Evolutionary conservation across 37 sponge, comb jelly and placozoan genomes (phyloP).

Genomic region (Amphimedon queenslandica): DNA sequence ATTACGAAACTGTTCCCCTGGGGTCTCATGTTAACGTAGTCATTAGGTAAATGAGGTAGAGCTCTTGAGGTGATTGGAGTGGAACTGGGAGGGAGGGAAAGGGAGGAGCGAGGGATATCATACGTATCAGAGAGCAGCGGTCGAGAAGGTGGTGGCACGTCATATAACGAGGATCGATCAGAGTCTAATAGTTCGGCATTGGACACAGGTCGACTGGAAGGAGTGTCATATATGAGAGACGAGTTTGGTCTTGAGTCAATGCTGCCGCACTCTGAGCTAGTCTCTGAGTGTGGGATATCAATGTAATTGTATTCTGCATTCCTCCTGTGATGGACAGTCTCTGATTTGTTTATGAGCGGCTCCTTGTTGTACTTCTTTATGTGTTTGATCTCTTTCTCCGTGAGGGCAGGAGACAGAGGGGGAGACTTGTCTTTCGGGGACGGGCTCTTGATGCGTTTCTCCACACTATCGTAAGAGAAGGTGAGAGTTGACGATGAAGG

Average conservation of each 20-base stretch:
- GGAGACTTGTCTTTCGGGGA: neutral
- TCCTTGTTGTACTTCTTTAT: neutral
- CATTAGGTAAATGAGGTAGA: conserved; percentile 1
- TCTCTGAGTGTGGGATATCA: neutral
- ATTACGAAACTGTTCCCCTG: neutral
- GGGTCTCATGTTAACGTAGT: neutral
- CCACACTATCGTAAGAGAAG: neutral
- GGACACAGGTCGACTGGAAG: neutral
- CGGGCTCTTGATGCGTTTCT: neutral
- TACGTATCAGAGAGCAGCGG: neutral
- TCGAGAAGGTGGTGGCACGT: neutral
- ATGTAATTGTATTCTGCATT: neutral
- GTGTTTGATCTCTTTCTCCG: neutral
- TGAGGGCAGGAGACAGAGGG: neutral
- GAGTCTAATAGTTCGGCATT: neutral
- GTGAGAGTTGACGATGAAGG: neutral
- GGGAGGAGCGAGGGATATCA: neutral
- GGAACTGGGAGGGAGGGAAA: neutral
- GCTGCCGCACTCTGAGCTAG: neutral
- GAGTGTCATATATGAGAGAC: neutral
- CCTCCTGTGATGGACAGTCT: neutral
- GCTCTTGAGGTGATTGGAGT: neutral
- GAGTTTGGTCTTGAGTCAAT: neutral
- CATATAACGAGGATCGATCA: neutral
- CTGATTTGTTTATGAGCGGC: neutral